These are phyloP conservation scores for Falco rusticolus DNA, from an alignment of 2,797 vertebrate genomes.

Conservation along the genomic window DNA sequence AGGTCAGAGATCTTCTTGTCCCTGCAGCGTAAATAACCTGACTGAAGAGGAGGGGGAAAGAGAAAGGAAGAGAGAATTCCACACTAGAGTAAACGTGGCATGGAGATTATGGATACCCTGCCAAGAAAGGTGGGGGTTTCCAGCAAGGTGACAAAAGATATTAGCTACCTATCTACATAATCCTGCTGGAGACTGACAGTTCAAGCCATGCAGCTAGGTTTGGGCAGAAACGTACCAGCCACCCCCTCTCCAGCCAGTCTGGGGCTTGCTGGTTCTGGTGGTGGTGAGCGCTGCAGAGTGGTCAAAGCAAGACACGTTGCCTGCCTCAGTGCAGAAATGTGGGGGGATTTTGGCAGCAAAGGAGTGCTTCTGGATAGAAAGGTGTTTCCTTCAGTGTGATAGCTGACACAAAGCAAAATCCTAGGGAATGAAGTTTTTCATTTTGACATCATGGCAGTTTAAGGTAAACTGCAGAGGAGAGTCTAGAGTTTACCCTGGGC, in stretches of 20 bases:
- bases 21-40: conserved; percentile 48
- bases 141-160: conserved; percentile 38
- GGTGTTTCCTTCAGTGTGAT: background rate
- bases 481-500: background rate
- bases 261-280: background rate
- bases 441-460: background rate
- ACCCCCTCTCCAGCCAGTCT: accelerated
- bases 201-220: background rate
- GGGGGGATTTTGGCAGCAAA: background rate
- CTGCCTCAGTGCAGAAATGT: background rate
- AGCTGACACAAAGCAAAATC: background rate
- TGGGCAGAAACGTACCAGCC: background rate
- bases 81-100: conserved; percentile 54
- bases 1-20: conserved; percentile 28
- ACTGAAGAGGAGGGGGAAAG: background rate
- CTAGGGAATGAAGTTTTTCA: background rate
- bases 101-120: background rate
- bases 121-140: conserved; percentile 57
- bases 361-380: accelerated
- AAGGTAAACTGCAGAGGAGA: background rate
- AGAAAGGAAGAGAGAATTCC: conserved; percentile 53
- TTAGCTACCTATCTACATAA: background rate
- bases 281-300: too few relatives aligned
- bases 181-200: background rate
- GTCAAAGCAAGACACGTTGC: background rate